phyloP scores from a whole-genome alignment of 2,113 vertebrate genomes.

The Salvelinus fontinalis region DNA sequence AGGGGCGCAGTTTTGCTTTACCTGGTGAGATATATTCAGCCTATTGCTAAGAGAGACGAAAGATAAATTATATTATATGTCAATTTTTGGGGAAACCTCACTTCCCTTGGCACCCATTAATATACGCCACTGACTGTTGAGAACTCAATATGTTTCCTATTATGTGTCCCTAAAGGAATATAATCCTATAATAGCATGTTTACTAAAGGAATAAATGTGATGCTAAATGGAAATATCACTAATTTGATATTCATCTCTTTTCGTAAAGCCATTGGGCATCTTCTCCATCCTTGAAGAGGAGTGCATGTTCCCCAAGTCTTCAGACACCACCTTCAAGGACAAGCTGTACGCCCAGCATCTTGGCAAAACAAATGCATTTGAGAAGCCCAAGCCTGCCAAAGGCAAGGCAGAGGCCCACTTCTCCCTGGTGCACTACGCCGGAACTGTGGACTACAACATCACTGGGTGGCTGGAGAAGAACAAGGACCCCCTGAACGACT shows the following conservation, averaged over 20 bases:
- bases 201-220: too few relatives aligned
- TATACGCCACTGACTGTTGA: background rate
- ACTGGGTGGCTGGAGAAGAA: conserved; percentile 91
- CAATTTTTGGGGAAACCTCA: too few relatives aligned
- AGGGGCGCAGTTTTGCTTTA: too few relatives aligned
- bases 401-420: conserved; percentile 87
- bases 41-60: too few relatives aligned
- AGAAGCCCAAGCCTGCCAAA: conserved; percentile 87
- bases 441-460: conserved; percentile 88
- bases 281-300: conserved; percentile 56
- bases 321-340: conserved; percentile 44
- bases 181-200: too few relatives aligned
- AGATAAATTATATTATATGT: too few relatives aligned
- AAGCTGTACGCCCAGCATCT: conserved; percentile 38
- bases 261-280: conserved; percentile 67
- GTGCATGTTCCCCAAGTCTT: conserved; percentile 54
- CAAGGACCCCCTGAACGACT: conserved; percentile 90
- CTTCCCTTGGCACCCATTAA: too few relatives aligned
- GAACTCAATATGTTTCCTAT: too few relatives aligned
- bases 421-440: conserved; percentile 85
- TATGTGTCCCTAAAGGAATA: too few relatives aligned
- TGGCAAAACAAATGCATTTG: conserved; percentile 84
- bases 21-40: too few relatives aligned
- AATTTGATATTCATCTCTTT: background rate
- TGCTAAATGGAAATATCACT: too few relatives aligned